These are phyloP conservation scores for Drosophila nr. fundita DNA, from an alignment of 2,888 invertebrate species.

Conservation along the genomic window DNA sequence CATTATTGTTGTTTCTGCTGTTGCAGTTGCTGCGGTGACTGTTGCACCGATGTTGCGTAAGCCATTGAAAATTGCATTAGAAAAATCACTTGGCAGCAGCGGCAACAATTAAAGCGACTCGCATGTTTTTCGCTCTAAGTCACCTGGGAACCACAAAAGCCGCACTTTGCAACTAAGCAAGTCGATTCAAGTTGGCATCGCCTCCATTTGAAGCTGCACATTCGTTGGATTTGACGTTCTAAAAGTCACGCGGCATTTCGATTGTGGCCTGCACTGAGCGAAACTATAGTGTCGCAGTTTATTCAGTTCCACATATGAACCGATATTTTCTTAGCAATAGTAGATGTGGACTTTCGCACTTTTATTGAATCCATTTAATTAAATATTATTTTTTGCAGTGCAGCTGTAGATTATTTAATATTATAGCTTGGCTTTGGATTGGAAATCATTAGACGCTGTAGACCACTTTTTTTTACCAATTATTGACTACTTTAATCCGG, in stretches of 20 bases:
- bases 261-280: constrained; percentile 41
- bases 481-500: constrained; percentile 10
- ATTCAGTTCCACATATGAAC: background rate
- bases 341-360: background rate
- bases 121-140: constrained; percentile 72
- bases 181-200: constrained; percentile 48
- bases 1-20: constrained; percentile 58
- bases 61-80: constrained; percentile 76
- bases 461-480: constrained; percentile 12
- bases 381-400: constrained; percentile 10
- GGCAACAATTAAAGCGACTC: constrained; percentile 78
- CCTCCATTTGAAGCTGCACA: constrained; percentile 53
- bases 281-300: constrained; percentile 11
- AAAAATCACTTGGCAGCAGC: constrained; percentile 72
- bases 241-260: constrained; percentile 57
- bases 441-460: constrained; percentile 9
- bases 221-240: constrained; percentile 65
- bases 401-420: constrained; percentile 2
- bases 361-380: background rate
- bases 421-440: constrained; percentile 18
- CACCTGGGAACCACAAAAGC: constrained; percentile 77
- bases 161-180: constrained; percentile 49
- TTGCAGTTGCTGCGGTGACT: constrained; percentile 43
- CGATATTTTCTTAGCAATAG: background rate
- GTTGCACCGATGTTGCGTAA: constrained; percentile 62